Base-by-base conservation (phyloP, 2,888 invertebrate genomes). In the Diarsia dahlii region DNA sequence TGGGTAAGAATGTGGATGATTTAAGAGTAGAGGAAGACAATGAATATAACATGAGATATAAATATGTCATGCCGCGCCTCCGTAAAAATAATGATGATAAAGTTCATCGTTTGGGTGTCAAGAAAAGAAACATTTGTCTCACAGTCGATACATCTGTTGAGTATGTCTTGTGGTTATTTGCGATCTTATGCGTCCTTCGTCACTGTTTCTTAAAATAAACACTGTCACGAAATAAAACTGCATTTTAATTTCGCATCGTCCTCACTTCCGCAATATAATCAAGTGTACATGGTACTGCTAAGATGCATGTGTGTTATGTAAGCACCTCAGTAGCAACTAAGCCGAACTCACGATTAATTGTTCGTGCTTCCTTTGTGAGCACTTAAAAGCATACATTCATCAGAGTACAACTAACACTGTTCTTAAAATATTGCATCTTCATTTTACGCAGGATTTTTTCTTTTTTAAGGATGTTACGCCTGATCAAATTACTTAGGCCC, bases 281-380 rank as follows among this genome's bases (percentile, higher is more conserved):
- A 15, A 46, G 20, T 67, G 23, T 12, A 9, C 13, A 39, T 34
- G 10, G 23, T 12, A 50, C 56, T 46, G 45, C 2, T 34, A 70
- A 78, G 15, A 18, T 34, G 50, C 62, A 56, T 23, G 39, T 70
- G 20, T 56, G 23, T 58, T n/a, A 23, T 56, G 23, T 58, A 28
- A 58, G 28, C 8, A 73, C 18, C 45, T 45, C 18, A 23, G 45
- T 45, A 56, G 18, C 18, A 45, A 68, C 18, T 65, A 18, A 60
- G 28, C 58, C 28, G 28, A 28, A 58, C 28, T 58, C 28, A 28
- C 15, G 28, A 28, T 28, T 28, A 15, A 9, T 8, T 58, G 28
- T 58, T 28, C 2, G 12, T 69, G 69, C 67, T 74, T 69, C 69
- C 72, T 72, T 69, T 48, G 56, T 65, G 80, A 79, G 78, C 84